Base-by-base conservation (phyloP, 2,888 invertebrate genomes). In the Pediacus dermestoides region DNA sequence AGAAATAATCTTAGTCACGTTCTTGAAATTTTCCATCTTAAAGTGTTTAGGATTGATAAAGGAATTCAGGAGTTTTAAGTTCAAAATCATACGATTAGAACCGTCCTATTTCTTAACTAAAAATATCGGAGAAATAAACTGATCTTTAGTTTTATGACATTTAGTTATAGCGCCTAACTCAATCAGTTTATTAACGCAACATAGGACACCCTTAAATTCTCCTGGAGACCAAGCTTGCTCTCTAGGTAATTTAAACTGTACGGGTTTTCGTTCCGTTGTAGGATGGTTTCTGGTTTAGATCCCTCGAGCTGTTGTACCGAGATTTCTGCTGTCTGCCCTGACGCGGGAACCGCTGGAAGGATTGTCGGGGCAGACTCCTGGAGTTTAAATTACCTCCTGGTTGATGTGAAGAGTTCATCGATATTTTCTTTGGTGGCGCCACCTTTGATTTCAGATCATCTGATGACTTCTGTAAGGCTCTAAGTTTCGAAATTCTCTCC, bases 341-440 rank as follows among this genome's bases (percentile, higher is more conserved):
- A 30, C 32, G 36, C 2, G n/a, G 12, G 9, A 21, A 27, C 9
- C 23, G 21, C 12, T 27, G 21, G 2, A 15, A n/a, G 30, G 28
- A 8, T 39, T 33, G 30, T 32, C 40, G 36, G 16, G 40, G 32
- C 36, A 36, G 40, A 40, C 36, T 36, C 27, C 14, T 27, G 16
- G 12, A 36, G 32, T 40, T 40, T 36, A 40, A 36, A 36, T 30
- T 25, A 30, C 11, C 31, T n/a, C n/a, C n/a, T 23, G 21, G 6
- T 33, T 8, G 10, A 10, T 23, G 33, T 15, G 21, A 11, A 12
- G 2, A 16, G 2, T 15, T 26, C 16, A 11, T 11, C 10, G 26
- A 13, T 11, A 26, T 18, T 18, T 16, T 14, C 16, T 27, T 23
- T 33, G 10, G 14, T 26, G 26, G 3, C 11, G 25, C 26, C 16